Conservation (phyloP, 1,140 invertebrate species). For the Bradynema listronoti region DNA sequence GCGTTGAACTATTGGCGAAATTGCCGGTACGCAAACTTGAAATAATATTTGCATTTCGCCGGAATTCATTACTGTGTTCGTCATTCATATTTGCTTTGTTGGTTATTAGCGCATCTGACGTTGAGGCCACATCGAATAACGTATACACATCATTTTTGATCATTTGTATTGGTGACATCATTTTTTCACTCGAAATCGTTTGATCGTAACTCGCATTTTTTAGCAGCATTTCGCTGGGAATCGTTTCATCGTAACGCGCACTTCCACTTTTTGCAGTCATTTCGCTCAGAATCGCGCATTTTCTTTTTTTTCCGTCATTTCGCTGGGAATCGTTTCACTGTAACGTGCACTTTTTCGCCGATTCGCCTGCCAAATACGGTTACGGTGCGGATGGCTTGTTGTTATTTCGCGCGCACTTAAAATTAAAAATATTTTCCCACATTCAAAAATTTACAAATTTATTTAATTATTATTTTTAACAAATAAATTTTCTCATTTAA, state of each 20-base stretch:
- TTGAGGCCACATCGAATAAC: no score
- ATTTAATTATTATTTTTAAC: neutral
- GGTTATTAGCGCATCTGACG: no score
- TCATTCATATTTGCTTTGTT: neutral
- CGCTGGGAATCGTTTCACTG: neutral
- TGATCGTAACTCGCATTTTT: no score
- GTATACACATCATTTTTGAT: no score
- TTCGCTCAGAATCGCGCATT: neutral
- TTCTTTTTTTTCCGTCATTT: neutral
- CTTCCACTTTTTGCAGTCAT: neutral
- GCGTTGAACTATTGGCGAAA: neutral
- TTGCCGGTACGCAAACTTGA: neutral
- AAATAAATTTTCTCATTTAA: neutral
- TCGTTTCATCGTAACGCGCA: neutral
- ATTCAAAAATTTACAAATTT: neutral
- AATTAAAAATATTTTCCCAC: neutral
- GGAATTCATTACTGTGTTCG: constrained; percentile 2
- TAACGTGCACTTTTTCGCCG: neutral
- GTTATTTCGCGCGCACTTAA: neutral
- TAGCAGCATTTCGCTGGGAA: no score
- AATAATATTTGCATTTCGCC: no score
- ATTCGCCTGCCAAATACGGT: neutral
- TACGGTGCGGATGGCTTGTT: neutral
- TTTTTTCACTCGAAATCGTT: no score
- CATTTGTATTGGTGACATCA: no score